phyloP scores from a whole-genome alignment of 2,888 invertebrate genomes.

The Chymomyza caudatula region DNA sequence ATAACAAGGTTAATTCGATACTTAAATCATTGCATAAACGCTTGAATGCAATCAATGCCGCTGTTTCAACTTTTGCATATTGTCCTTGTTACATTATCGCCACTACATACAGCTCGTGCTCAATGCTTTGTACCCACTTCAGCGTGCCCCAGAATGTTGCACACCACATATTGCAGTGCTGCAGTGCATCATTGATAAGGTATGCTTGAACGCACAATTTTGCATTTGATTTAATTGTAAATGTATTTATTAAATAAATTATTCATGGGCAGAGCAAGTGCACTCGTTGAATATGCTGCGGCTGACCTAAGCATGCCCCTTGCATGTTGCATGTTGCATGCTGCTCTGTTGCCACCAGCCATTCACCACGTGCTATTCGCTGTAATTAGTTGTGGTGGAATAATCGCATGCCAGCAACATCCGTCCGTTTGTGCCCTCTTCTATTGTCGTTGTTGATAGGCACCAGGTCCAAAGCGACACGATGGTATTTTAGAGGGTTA shows the following conservation, averaged over 20 bases:
- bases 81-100: neutral
- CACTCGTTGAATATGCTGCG: conserved; percentile 59
- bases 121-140: conserved; percentile 5
- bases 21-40: neutral
- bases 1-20: conserved; percentile 15
- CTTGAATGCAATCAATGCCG: neutral
- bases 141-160: conserved; percentile 21
- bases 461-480: neutral
- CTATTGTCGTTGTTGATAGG: conserved; percentile 18
- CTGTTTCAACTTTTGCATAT: neutral
- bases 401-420: conserved; percentile 62
- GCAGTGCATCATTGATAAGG: neutral
- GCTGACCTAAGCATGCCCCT: conserved; percentile 66
- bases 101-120: neutral
- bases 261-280: conserved; percentile 59
- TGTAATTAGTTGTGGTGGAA: conserved; percentile 70
- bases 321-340: conserved; percentile 15
- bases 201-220: conserved; percentile 32
- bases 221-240: conserved; percentile 69
- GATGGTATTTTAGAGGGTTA: neutral
- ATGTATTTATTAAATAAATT: conserved; percentile 71
- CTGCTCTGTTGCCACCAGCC: neutral
- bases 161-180: neutral
- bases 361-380: conserved; percentile 31
- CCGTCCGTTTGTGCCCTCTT: conserved; percentile 9